A percentile compares a stretch with the other conserved stretches of the same genome.
phyloP scores from a whole-genome alignment of 2,888 invertebrate species.

The Junonia oenone region DNA sequence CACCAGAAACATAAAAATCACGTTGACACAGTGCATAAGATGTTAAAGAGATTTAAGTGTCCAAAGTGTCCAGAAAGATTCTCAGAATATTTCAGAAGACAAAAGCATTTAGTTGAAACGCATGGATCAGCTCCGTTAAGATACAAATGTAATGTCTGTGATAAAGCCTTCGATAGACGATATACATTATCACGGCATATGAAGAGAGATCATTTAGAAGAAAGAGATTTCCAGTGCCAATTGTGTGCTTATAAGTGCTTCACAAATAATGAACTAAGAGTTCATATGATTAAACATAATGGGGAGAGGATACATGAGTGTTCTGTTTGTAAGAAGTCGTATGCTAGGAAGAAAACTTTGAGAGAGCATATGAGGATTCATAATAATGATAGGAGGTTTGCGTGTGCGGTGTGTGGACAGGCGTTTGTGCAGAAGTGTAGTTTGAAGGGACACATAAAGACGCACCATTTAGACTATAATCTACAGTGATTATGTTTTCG shows the following conservation, averaged over 20 bases:
- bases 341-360: slow-evolving; percentile 57
- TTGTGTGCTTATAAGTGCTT: slow-evolving; percentile 54
- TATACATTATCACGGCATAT: slow-evolving; percentile 53
- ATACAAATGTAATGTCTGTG: slow-evolving; percentile 59
- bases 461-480: slow-evolving; percentile 49
- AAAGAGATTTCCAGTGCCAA: slow-evolving; percentile 49
- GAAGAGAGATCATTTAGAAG: slow-evolving; percentile 60
- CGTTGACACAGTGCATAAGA: slow-evolving; percentile 50
- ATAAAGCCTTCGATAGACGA: slow-evolving; percentile 38
- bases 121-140: slow-evolving; percentile 53
- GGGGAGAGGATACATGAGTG: slow-evolving; percentile 62
- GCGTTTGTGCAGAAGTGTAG: slow-evolving; percentile 66
- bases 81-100: slow-evolving; percentile 56
- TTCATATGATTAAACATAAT: slow-evolving; percentile 58
- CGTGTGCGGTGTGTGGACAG: slow-evolving; percentile 58
- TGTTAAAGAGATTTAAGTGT: slow-evolving; percentile 56
- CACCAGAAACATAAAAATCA: slow-evolving; percentile 57
- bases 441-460: slow-evolving; percentile 61
- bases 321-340: slow-evolving; percentile 59
- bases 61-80: slow-evolving; percentile 57
- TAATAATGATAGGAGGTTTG: slow-evolving; percentile 57
- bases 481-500: slow-evolving; percentile 7
- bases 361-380: slow-evolving; percentile 64
- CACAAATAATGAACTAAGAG: slow-evolving; percentile 52
- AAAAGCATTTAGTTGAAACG: slow-evolving; percentile 55